A percentile compares a stretch with the other conserved stretches of the same genome.
phyloP scores from a whole-genome alignment of 2,888 invertebrate species.

The Pachymerium ferrugineum region DNA sequence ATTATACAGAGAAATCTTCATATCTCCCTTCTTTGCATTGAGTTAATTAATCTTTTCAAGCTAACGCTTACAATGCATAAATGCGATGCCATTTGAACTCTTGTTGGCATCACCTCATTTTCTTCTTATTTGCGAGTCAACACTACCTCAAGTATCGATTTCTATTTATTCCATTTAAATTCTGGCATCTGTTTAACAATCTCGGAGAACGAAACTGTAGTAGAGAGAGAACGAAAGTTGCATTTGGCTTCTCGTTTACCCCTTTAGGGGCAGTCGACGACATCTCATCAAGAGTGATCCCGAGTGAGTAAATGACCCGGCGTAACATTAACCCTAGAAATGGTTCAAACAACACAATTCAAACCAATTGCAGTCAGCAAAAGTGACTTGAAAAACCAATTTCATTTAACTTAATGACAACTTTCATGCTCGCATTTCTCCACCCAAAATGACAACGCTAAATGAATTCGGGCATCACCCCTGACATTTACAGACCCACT shows the following conservation, averaged over 20 bases:
- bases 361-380: slow-evolving; percentile 22
- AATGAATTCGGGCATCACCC: neutral
- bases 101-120: too few species aligned
- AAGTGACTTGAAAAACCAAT: slow-evolving; percentile 2
- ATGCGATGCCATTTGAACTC: too few species aligned
- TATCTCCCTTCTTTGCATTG: too few species aligned
- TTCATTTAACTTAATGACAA: slow-evolving; percentile 17
- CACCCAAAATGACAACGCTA: slow-evolving; percentile 3
- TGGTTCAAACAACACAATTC: slow-evolving; percentile 27
- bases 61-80: too few species aligned
- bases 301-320: slow-evolving; percentile 19
- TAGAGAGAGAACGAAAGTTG: neutral
- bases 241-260: neutral
- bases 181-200: too few species aligned
- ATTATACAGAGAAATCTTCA: too few species aligned
- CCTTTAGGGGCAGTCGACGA: slow-evolving; percentile 5
- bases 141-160: too few species aligned
- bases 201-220: too few species aligned
- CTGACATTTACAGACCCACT: too few species aligned
- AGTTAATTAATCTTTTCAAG: too few species aligned
- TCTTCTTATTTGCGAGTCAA: too few species aligned
- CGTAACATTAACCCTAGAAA: slow-evolving; percentile 24
- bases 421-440: neutral
- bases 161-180: too few species aligned
- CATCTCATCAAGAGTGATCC: slow-evolving; percentile 6